A percentile compares a stretch with the other conserved stretches of the same genome.
These are phyloP conservation scores for Phortica variegata DNA, from an alignment of 1,140 invertebrate genomes.

Conservation along the genomic window DNA sequence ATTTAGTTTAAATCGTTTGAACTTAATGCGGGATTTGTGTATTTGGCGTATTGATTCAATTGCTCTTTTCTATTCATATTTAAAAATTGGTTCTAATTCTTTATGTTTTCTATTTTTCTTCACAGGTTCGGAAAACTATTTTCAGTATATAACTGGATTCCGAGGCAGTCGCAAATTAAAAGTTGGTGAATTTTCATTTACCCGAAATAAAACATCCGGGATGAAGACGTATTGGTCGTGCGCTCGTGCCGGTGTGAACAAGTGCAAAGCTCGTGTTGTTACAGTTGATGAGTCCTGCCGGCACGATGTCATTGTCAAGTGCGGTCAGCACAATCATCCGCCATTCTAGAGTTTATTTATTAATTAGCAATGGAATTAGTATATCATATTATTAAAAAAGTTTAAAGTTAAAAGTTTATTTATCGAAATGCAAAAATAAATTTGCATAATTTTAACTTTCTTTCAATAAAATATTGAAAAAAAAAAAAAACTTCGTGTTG, in stretches of 20 bases:
- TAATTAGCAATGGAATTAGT: slow-evolving; percentile 3
- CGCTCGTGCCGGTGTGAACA: slow-evolving; percentile 51
- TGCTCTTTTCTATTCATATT: too few species aligned
- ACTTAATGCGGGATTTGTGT: too few species aligned
- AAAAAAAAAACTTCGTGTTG: too few species aligned
- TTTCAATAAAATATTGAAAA: too few species aligned
- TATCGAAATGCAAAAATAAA: neutral
- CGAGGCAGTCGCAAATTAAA: slow-evolving; percentile 55
- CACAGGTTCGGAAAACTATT: slow-evolving; percentile 32
- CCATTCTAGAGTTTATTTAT: slow-evolving; percentile 41
- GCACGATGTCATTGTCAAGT: slow-evolving; percentile 51
- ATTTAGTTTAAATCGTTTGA: too few species aligned
- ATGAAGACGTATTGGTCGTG: slow-evolving; percentile 55
- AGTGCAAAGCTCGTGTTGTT: slow-evolving; percentile 54
- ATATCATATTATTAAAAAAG: neutral
- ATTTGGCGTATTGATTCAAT: too few species aligned
- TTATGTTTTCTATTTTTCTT: slow-evolving; percentile 16
- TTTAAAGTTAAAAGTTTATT: neutral
- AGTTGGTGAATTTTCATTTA: slow-evolving; percentile 51
- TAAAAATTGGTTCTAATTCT: too few species aligned
- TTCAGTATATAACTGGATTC: slow-evolving; percentile 52
- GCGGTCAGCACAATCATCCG: slow-evolving; percentile 51
- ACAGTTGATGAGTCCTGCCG: slow-evolving; percentile 36
- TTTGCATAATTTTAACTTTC: too few species aligned
- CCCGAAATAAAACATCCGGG: slow-evolving; percentile 48